Conservation (phyloP, 1,140 invertebrate genomes). For the Belonocnema kinseyi region DNA sequence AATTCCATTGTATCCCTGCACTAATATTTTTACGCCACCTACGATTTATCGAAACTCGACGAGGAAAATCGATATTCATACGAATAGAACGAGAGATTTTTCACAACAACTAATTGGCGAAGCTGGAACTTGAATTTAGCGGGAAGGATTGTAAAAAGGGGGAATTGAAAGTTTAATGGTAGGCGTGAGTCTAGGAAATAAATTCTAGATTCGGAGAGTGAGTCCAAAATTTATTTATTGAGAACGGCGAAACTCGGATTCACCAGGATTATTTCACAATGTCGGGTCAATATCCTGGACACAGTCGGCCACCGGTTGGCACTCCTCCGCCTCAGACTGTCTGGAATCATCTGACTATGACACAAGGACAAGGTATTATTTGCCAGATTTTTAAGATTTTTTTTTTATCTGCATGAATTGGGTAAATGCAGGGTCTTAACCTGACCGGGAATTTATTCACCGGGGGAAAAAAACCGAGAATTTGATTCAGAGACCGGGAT, state of each 20-base stretch:
- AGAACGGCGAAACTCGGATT: background rate
- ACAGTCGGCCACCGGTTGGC: conserved; percentile 71
- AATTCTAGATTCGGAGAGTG: background rate
- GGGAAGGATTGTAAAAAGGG: background rate
- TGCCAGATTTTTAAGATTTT: background rate
- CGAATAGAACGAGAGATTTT: no score
- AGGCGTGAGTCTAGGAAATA: background rate
- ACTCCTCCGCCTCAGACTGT: conserved; percentile 71
- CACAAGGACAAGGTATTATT: conserved; percentile 65
- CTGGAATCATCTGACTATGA: conserved; percentile 72
- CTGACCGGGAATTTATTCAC: no score
- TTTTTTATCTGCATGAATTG: background rate
- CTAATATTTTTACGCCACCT: no score
- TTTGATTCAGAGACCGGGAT: no score
- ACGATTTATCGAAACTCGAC: no score
- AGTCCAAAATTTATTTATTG: background rate
- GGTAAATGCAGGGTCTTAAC: no score
- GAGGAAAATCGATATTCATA: no score
- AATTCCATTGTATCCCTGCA: no score
- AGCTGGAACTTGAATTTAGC: background rate
- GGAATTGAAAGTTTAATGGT: conserved; percentile 17
- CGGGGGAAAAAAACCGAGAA: no score
- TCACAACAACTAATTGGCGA: no score
- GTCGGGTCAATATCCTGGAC: conserved; percentile 73
- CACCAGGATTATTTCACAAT: conserved; percentile 60